These are phyloP conservation scores for Odocoileus hemionus DNA, from an alignment of 2,113 vertebrate species.

Conservation along the genomic window DNA sequence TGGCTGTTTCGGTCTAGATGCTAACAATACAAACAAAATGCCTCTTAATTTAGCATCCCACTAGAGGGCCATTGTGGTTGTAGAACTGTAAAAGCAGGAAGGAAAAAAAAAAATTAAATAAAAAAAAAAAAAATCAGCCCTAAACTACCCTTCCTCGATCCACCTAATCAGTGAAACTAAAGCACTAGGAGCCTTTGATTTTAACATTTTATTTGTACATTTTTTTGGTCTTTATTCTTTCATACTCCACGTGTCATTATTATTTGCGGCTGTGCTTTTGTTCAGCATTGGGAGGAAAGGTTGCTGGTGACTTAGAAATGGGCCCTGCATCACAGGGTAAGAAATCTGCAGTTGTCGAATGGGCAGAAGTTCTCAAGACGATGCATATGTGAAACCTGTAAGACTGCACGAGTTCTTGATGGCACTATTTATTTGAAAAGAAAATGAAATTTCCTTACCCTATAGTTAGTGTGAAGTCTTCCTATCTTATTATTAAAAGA, in stretches of 20 bases:
- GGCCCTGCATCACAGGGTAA: background rate
- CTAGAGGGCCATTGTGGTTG: constrained; percentile 58
- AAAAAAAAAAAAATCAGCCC: background rate
- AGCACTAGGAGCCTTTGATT: background rate
- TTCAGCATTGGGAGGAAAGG: background rate
- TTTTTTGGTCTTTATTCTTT: background rate
- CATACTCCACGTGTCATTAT: background rate
- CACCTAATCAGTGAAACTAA: constrained; percentile 41
- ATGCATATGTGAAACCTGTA: background rate
- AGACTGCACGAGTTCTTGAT: background rate
- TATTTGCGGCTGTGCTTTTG: background rate
- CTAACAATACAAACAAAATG: constrained; percentile 78
- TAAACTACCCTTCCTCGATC: constrained; percentile 21
- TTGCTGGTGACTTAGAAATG: background rate
- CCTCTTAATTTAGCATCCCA: constrained; percentile 72
- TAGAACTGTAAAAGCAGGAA: constrained; percentile 58
- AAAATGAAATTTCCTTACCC: background rate
- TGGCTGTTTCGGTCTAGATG: constrained; percentile 78
- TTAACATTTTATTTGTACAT: constrained; percentile 26
- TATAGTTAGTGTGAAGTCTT: background rate
- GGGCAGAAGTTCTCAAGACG: background rate
- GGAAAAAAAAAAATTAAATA: background rate
- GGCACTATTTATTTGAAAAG: background rate
- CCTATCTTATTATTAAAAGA: background rate
- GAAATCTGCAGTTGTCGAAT: background rate